These are phyloP conservation scores for Zosterops japonicus DNA, from an alignment of 2,113 vertebrate genomes.

Conservation along the genomic window DNA sequence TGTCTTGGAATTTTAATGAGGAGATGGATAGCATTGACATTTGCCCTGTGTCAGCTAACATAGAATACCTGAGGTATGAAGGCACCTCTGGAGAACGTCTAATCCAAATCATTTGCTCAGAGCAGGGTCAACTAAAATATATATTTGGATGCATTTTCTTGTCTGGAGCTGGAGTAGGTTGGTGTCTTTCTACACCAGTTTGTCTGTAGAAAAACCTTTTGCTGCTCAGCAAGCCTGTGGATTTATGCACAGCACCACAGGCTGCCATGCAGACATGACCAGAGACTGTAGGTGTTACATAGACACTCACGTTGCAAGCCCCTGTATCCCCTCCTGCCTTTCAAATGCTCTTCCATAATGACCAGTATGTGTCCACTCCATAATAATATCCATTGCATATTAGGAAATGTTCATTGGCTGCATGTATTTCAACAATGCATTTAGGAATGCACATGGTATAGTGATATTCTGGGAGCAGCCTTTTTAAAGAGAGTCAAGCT, in stretches of 20 bases:
- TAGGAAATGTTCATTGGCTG: background rate
- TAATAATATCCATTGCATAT: background rate
- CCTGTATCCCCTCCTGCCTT: background rate
- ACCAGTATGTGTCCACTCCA: background rate
- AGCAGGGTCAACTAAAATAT: background rate
- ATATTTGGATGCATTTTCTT: background rate
- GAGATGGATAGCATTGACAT: background rate
- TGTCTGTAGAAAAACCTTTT: background rate
- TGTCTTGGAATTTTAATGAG: background rate
- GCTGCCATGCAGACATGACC: background rate
- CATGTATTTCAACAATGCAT: background rate
- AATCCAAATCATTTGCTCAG: background rate
- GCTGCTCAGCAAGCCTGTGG: background rate
- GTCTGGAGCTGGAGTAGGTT: background rate
- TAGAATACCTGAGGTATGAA: background rate
- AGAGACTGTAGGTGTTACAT: background rate
- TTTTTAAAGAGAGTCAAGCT: background rate
- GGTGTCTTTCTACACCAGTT: background rate
- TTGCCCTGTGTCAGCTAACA: background rate
- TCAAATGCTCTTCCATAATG: background rate
- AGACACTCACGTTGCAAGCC: accelerated
- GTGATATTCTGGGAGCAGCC: background rate
- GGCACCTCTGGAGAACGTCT: background rate
- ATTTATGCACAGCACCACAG: background rate
- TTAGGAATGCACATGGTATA: background rate